Conservation (phyloP, 2,888 invertebrate species). For the Galeopsomyia nigrocyanea region DNA sequence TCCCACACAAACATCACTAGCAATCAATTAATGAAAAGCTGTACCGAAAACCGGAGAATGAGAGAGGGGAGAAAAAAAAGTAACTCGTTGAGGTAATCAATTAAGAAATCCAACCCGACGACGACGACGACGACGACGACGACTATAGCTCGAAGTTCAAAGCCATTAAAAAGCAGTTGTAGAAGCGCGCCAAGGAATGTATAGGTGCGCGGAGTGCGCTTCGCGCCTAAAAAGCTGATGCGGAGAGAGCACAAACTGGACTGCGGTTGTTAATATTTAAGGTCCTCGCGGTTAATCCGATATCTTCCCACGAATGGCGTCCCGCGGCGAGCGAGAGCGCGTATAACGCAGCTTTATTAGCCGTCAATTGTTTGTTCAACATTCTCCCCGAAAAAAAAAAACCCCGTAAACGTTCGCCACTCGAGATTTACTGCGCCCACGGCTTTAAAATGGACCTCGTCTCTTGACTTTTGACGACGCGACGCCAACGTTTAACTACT, state of each 20-base stretch:
- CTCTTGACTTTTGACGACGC: slow-evolving; percentile 12
- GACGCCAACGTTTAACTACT: background rate
- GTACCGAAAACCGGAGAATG: background rate
- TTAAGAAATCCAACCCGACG: slow-evolving; percentile 3
- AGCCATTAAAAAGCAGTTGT: background rate
- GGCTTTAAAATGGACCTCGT: slow-evolving; percentile 30
- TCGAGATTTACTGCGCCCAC: slow-evolving; percentile 63
- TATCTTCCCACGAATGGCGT: slow-evolving; percentile 64
- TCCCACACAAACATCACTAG: slow-evolving; percentile 7
- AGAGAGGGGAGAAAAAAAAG: background rate
- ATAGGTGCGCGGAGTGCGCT: slow-evolving; percentile 22
- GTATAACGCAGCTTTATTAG: slow-evolving; percentile 64
- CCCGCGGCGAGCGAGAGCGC: slow-evolving; percentile 60
- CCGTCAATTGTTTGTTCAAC: slow-evolving; percentile 69
- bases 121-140: too few species aligned
- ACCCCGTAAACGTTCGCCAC: slow-evolving; percentile 64
- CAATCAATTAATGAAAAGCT: slow-evolving; percentile 38
- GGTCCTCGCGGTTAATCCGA: slow-evolving; percentile 49
- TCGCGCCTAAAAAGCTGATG: slow-evolving; percentile 22
- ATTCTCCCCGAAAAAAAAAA: slow-evolving; percentile 66
- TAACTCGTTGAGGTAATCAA: slow-evolving; percentile 26
- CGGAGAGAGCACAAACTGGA: too few species aligned
- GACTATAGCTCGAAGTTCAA: too few species aligned
- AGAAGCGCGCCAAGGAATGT: slow-evolving; percentile 15
- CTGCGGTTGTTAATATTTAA: slow-evolving; percentile 49